Evolutionary conservation across 2,797 vertebrate species (phyloP).

Genomic region (Crenichthys baileyi): DNA sequence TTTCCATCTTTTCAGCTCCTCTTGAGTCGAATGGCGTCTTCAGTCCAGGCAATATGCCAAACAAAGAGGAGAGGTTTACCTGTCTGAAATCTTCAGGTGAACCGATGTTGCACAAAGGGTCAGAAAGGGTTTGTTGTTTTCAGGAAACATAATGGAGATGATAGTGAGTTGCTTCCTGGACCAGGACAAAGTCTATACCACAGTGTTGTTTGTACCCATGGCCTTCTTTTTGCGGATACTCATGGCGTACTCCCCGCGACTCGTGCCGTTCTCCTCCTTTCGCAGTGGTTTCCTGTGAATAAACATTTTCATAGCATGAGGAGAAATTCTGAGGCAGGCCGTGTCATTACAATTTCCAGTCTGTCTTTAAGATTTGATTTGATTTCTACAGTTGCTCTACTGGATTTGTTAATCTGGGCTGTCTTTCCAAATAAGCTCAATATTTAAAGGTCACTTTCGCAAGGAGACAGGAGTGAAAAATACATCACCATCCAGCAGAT

Average conservation of each 20-base stretch:
- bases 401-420: conserved; percentile 51
- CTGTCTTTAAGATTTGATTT: conserved; percentile 64
- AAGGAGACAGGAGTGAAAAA: conserved; percentile 60
- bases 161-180: conserved; percentile 51
- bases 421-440: conserved; percentile 72
- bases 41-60: conserved; percentile 67
- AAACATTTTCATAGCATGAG: conserved; percentile 57
- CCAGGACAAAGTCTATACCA: conserved; percentile 81
- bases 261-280: conserved; percentile 94
- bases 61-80: conserved; percentile 69
- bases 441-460: conserved; percentile 76
- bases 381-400: conserved; percentile 64
- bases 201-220: conserved; percentile 86
- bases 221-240: conserved; percentile 91
- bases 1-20: conserved; percentile 57
- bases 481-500: conserved; percentile 57
- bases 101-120: conserved; percentile 62
- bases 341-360: conserved; percentile 60
- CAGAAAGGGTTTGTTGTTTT: conserved; percentile 48
- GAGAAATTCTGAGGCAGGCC: conserved; percentile 41
- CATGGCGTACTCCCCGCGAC: conserved; percentile 93
- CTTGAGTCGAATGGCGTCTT: conserved; percentile 59
- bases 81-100: conserved; percentile 54
- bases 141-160: conserved; percentile 32
- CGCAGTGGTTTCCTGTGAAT: conserved; percentile 92